Percentiles rank a stretch among this genome's conserved stretches.
These are phyloP conservation scores for Pharmacophagus antenor DNA, from an alignment of 2,888 invertebrate species.

Conservation along the genomic window DNA sequence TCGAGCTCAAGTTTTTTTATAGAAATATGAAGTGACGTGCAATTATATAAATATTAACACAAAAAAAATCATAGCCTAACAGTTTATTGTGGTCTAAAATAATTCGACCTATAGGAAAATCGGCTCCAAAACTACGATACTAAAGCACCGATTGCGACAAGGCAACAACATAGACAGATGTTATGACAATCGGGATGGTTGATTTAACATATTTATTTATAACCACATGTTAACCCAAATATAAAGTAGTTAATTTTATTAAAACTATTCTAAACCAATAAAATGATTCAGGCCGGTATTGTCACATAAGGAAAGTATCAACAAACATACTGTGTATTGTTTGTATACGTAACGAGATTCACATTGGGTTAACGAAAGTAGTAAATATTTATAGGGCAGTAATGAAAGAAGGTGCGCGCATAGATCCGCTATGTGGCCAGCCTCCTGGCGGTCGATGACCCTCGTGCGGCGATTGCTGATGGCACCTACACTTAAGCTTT, in stretches of 20 bases:
- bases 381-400: constrained; percentile 55
- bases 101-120: no score
- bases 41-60: no score
- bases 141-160: no score
- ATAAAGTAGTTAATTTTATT: not conserved
- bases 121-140: no score
- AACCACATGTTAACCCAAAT: no score
- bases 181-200: no score
- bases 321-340: constrained; percentile 21
- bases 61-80: no score
- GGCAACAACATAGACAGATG: no score
- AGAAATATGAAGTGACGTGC: no score
- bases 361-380: constrained; percentile 48
- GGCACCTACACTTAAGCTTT: constrained; percentile 35
- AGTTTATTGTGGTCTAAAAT: no score
- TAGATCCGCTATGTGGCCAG: constrained; percentile 68
- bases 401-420: constrained; percentile 70
- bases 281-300: not conserved
- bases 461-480: constrained; percentile 63
- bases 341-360: constrained; percentile 32
- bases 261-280: not conserved
- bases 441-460: constrained; percentile 75
- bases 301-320: constrained; percentile 28
- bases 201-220: no score
- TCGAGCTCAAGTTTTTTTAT: no score